Evolutionary conservation across 2,797 vertebrate genomes (phyloP), one percentile per base, ranked within the genome.

Genomic region (Pipistrellus pipistrellus): DNA sequence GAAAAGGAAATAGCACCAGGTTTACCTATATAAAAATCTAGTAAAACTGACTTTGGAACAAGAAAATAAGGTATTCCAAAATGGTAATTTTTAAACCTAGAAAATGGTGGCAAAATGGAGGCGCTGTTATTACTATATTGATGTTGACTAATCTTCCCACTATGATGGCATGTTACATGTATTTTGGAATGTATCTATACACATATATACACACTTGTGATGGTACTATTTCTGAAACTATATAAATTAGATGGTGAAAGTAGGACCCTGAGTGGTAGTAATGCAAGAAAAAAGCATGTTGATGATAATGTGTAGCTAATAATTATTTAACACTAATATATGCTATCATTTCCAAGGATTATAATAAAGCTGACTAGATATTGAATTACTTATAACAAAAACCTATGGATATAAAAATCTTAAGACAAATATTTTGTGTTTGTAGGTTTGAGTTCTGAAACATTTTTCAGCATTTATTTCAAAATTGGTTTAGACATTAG

Each of bases 391-490:
- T 55, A n/a, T 73, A 76, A 64, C 5, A 77, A 59, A 69, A 85
- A 12, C 4, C 14, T 59, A 0, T 62, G 4, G 21, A 1, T 46
- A 15, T 57, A 82, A 82, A 21, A 87, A 84, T 95, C 71, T 21
- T 35, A 66, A 25, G 8, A 69, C 6, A 88, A 23, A n/a, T 91
- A 17, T 59, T 85, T 3, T 62, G 8, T 20, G 32, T 68, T 72
- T 92, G 6, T 76, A 14, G 0, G 8, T 38, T 17, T 1, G 10
- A 55, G 30, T 69, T 21, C 35, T 76, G 7, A 83, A 75, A 35
- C 51, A 75, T 17, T 80, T 30, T 68, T 88, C 17, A 78, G 5
- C 71, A 82, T 66, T 23, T 81, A 90, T 78, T 93, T 95, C 46
- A 9, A 76, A 91, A 41, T 69, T 68, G 6, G 8, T 44, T 69